Base-by-base conservation (phyloP, 2,797 vertebrate species). In the Molossus molossus region DNA sequence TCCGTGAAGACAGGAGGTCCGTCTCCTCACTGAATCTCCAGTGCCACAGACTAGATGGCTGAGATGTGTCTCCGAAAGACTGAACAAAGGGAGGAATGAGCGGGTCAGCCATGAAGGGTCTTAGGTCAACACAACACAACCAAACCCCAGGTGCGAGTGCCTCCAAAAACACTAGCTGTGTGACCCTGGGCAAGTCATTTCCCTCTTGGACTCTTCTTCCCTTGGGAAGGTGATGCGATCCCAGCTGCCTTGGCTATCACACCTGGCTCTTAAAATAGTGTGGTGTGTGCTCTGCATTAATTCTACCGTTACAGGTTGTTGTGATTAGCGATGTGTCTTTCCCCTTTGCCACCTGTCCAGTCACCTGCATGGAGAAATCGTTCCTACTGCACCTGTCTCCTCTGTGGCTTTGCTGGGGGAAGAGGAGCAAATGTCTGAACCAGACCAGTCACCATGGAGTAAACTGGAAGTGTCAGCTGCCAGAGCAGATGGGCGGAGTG, bases 181-280 rank as follows among this genome's bases (percentile, higher is more conserved):
- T n/a, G 79, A 73, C 29, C 37, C 40, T 21, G 17, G 20, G 14
- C 27, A 62, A 45, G 65, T 45, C 33, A 65, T 12, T 23, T 25
- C 45, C 37, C 15, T 50, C 65, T 67, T 14, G 64, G 67, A 81
- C 33, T 27, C 29, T 17, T 73, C 55, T 33, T 79, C 15, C 73
- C 13, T 10, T 7, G 9, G 40, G 86, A 60, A 33, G 9, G 15
- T 8, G 9, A 50, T 7, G 6, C 1, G 9, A 40, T 53, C 21
- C 73, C 18, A 6, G 20, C 58, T 3, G 9, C 17, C 13, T 1
- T 50, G 72, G 9, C 50, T n/a, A 58, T 12, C 33, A 33, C 20
- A 1, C 0, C 7, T 2, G 13, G 21, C 76, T 37, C 53, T 45
- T 70, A 1, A 25, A 67, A 27, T 45, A 27, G 57, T 0, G 0